Base-by-base conservation (phyloP, 1,140 invertebrate genomes). In the Saccostrea cuccullata region DNA sequence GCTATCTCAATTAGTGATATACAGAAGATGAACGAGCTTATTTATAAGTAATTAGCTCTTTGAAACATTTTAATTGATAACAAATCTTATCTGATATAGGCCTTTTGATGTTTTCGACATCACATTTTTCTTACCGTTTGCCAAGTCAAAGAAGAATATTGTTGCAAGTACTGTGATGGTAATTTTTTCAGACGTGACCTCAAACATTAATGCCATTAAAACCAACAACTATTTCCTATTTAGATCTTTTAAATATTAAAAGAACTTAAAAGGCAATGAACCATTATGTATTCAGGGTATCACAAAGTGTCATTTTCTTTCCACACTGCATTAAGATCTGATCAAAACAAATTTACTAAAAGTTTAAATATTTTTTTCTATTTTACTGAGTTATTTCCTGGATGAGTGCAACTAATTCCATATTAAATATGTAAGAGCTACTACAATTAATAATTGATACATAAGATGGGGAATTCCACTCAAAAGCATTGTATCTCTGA, bases 21-120 rank as follows among this genome's bases (percentile, higher is more conserved):
- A 77, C 70, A 30, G 15, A 15, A 15, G 70, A 77, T 30, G 30
- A 77, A 26, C 70, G 13, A 77, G 30, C 3, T 36, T 77, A 77
- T 77, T 36, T 77, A 77, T 77, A 17, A 77, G 70, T 77, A 77
- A 77, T 77, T 77, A 77, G 70, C 13, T 77, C 70, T 77, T 77
- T 36, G 70, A 77, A 64, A 77, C 9, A 23, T 30, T 77, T 77
- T 77, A 77, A 77, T 77, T 77, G 70, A 77, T 77, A 77, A 77
- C 70, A 77, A 77, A 26, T 77, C 13, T 77, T 77, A 30, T 77
- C 23, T 77, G 70, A 30, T 30, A 26, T 15, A 30, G 47, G 30
- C 26, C 70, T 77, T 77, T 77, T 77, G 70, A 77, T 77, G 70
- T 77, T 77, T 47, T 26, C 30, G 23, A 23, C 26, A 77, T 17